phyloP scores from a whole-genome alignment of 2,797 vertebrate genomes.

The Mus minutoides region DNA sequence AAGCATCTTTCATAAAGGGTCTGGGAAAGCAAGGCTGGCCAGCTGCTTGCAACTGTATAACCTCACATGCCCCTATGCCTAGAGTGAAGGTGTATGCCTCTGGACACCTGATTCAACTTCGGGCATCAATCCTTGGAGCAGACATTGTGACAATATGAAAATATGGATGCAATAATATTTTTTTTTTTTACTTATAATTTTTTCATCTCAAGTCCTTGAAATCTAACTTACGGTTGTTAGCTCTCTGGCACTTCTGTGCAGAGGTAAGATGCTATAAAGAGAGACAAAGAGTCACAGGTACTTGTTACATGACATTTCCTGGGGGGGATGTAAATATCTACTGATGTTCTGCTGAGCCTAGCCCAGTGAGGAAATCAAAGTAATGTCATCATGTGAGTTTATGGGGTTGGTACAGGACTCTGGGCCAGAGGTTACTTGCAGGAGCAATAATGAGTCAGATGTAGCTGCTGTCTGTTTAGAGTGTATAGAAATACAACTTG shows the following conservation, averaged over 20 bases:
- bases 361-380: not conserved
- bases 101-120: not conserved
- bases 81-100: not conserved
- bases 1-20: not conserved
- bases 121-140: not conserved
- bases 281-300: not conserved
- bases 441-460: not conserved
- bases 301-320: not conserved
- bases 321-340: not conserved
- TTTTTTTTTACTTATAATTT: not conserved
- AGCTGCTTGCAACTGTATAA: not conserved
- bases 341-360: not conserved
- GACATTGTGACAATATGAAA: not conserved
- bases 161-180: not conserved
- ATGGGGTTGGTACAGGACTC: not conserved
- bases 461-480: not conserved
- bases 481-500: not conserved
- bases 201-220: slow-evolving; percentile 9
- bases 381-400: not conserved
- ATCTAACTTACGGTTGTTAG: not conserved
- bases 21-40: not conserved
- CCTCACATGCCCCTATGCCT: not conserved
- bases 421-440: not conserved
- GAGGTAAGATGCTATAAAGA: not conserved
- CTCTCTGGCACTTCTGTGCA: not conserved